Conservation (phyloP, 2,113 vertebrate species). For the Willisornis vidua region DNA sequence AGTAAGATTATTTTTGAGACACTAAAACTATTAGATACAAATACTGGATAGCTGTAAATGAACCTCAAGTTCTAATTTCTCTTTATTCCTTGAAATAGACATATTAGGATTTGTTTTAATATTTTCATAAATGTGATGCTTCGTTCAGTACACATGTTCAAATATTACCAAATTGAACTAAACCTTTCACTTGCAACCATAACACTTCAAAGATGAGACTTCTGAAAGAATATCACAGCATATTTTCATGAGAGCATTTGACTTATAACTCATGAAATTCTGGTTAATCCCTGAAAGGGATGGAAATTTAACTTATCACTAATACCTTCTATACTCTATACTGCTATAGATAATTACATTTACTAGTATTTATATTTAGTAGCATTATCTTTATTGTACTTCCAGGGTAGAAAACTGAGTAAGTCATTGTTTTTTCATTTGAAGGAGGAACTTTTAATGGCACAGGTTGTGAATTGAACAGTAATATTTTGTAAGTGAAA, state of each 20-base stretch:
- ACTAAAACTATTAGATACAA: background rate
- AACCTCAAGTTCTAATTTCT: background rate
- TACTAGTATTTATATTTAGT: background rate
- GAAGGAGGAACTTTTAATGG: background rate
- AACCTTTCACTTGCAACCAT: background rate
- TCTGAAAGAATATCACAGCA: background rate
- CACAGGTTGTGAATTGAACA: background rate
- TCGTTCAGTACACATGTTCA: background rate
- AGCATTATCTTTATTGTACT: background rate
- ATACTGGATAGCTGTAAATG: background rate
- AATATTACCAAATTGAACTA: background rate
- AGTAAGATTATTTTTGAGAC: background rate
- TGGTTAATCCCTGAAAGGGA: background rate
- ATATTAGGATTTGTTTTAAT: background rate
- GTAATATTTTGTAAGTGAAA: background rate
- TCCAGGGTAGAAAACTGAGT: background rate
- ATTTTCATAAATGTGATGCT: background rate
- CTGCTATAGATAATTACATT: background rate
- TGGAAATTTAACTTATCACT: background rate
- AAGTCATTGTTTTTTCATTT: background rate
- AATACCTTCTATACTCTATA: background rate
- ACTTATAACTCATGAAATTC: background rate
- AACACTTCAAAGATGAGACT: background rate
- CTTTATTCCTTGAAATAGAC: background rate
- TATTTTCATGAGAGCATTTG: background rate